Percentiles rank a stretch among this genome's conserved stretches.
Evolutionary conservation across 2,113 vertebrate species (phyloP).

Genomic region (Opisthocomus hoazin): DNA sequence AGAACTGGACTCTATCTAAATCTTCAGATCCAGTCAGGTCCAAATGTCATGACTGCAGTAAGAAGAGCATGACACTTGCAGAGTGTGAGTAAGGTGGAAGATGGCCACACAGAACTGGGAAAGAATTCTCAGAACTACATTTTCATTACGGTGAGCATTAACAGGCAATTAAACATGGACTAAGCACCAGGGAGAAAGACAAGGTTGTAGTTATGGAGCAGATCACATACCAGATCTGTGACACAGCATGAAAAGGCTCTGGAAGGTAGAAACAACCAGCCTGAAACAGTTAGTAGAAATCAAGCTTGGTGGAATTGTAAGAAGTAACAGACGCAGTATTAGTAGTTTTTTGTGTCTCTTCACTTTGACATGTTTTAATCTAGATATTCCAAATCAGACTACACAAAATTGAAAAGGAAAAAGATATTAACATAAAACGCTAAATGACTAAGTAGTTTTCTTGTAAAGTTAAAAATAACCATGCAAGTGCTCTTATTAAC

Average conservation of each 20-base stretch:
- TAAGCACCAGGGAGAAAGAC: neutral
- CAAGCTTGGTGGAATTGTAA: neutral
- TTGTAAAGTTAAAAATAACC: neutral
- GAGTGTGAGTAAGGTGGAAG: neutral
- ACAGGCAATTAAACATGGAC: neutral
- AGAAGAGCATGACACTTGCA: neutral
- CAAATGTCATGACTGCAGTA: fast-evolving
- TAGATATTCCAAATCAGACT: neutral
- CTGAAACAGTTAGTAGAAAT: neutral
- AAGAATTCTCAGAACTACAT: neutral
- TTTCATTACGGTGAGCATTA: neutral
- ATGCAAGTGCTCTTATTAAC: neutral
- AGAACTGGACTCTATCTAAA: neutral
- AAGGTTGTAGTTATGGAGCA: neutral
- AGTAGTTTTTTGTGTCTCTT: neutral
- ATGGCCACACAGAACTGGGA: neutral
- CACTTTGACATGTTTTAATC: neutral
- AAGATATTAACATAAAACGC: neutral
- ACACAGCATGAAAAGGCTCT: neutral
- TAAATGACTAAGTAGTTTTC: neutral
- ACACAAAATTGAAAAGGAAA: neutral
- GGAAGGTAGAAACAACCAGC: neutral
- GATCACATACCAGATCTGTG: neutral
- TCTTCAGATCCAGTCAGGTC: neutral
- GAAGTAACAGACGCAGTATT: neutral